phyloP scores from a whole-genome alignment of 2,113 vertebrate genomes.

The Junco hyemalis region DNA sequence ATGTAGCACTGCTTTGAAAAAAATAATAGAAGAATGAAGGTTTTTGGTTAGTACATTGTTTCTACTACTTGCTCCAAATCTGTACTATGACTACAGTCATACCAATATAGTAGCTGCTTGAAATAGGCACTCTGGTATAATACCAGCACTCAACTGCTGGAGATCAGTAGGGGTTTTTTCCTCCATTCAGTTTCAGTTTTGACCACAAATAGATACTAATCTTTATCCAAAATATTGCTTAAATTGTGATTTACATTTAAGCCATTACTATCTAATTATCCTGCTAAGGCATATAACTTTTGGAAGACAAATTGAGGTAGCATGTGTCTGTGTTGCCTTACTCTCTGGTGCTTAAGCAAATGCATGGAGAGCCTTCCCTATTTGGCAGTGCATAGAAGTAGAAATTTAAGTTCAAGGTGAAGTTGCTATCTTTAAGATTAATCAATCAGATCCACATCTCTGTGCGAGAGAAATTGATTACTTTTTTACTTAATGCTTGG shows the following conservation, averaged over 20 bases:
- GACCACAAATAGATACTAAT: not conserved
- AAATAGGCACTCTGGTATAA: not conserved
- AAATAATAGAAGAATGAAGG: not conserved
- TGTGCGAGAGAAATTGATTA: not conserved
- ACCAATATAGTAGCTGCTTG: not conserved
- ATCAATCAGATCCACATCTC: not conserved
- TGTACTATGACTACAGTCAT: not conserved
- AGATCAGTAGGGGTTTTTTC: not conserved
- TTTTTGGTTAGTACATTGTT: not conserved
- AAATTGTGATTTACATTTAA: not conserved
- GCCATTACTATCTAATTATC: not conserved
- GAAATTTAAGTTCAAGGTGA: not conserved
- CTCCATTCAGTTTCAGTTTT: not conserved
- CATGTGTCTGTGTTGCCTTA: not conserved
- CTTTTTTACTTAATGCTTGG: not conserved
- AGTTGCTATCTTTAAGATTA: not conserved
- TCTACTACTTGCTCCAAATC: not conserved
- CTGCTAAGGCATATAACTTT: not conserved
- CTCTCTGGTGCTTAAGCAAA: not conserved
- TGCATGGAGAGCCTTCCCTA: not conserved
- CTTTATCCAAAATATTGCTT: not conserved
- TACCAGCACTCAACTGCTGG: not conserved
- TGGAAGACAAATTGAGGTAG: not conserved
- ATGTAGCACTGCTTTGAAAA: not conserved
- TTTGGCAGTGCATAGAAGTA: not conserved